Evolutionary conservation across 1,140 invertebrate species (phyloP).

Genomic region (Grapholita molesta): DNA sequence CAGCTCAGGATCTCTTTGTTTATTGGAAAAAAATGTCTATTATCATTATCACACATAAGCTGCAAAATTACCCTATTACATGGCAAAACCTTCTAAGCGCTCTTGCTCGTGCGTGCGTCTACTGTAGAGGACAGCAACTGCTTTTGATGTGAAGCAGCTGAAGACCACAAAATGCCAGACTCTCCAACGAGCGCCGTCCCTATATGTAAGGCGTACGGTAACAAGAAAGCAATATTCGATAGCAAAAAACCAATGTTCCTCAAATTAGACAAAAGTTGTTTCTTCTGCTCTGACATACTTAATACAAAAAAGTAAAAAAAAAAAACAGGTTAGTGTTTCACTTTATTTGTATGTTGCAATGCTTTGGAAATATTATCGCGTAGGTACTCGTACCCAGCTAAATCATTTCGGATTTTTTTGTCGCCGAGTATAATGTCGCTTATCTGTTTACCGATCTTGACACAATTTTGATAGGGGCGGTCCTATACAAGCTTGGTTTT

Average conservation of each 20-base stretch:
- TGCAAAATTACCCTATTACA: too few relatives aligned
- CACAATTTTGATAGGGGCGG: conserved; percentile 58
- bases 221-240: conserved; percentile 14
- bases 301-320: too few relatives aligned
- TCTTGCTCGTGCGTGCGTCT: too few relatives aligned
- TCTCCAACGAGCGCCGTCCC: too few relatives aligned
- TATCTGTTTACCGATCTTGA: conserved; percentile 71
- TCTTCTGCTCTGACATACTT: background rate
- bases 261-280: background rate
- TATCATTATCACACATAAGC: too few relatives aligned
- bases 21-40: too few relatives aligned
- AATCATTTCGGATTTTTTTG: background rate
- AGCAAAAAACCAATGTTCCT: background rate
- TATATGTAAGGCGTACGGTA: too few relatives aligned
- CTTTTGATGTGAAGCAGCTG: too few relatives aligned
- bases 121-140: too few relatives aligned
- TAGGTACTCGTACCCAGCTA: background rate
- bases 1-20: too few relatives aligned
- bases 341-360: background rate
- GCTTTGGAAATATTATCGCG: conserved; percentile 4
- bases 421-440: conserved; percentile 18
- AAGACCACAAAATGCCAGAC: too few relatives aligned
- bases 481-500: conserved; percentile 37
- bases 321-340: conserved; percentile 3
- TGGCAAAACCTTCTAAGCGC: too few relatives aligned